Conservation (phyloP, 2,113 vertebrate species). For the Petrocephalus zakoni region DNA sequence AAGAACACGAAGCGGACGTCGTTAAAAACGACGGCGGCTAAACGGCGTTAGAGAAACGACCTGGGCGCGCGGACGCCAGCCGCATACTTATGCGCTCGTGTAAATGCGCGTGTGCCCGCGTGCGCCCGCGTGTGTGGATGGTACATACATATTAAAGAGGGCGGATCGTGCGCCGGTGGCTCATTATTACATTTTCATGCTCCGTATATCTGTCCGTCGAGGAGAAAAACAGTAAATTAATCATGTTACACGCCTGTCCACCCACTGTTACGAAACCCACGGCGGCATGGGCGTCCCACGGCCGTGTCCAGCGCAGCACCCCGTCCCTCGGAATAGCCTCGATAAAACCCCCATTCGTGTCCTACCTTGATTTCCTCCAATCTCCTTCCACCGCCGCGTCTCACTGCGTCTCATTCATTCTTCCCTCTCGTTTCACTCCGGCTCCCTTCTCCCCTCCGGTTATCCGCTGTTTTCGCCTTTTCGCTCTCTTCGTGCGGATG, state of each 20-base stretch:
- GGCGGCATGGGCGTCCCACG: conserved; percentile 11
- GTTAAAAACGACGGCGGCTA: background rate
- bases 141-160: conserved; percentile 9
- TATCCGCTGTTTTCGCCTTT: conserved; percentile 54
- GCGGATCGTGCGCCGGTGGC: conserved; percentile 9
- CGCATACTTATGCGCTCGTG: background rate
- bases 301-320: conserved; percentile 3
- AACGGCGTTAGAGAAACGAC: background rate
- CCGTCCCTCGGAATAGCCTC: conserved; percentile 23
- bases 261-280: conserved; percentile 11
- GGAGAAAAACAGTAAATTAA: conserved; percentile 2
- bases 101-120: background rate
- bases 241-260: conserved; percentile 8
- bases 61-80: background rate
- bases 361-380: conserved; percentile 63
- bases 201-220: background rate
- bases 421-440: conserved; percentile 32
- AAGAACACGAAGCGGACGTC: background rate
- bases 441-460: conserved; percentile 36
- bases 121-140: background rate
- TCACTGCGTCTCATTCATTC: conserved; percentile 63
- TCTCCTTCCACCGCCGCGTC: conserved; percentile 51
- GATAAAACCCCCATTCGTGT: conserved; percentile 29
- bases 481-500: conserved; percentile 61
- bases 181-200: conserved; percentile 10